A percentile compares a stretch with the other conserved stretches of the same genome.
Evolutionary conservation across 2,113 vertebrate genomes (phyloP).

Genomic region (Tachuris rubrigastra): DNA sequence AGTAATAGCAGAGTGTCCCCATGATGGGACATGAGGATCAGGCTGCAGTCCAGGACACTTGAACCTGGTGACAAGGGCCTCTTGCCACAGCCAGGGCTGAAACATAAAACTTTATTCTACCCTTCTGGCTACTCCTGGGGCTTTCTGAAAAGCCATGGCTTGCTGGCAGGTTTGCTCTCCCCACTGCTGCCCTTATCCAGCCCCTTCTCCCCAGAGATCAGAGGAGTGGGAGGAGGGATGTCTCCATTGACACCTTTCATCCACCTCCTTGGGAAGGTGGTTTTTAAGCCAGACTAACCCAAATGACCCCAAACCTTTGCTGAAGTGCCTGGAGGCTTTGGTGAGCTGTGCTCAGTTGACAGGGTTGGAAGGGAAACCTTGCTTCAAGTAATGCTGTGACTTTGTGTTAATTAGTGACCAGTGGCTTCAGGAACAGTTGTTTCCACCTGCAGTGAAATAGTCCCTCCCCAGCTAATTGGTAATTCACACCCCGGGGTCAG

Average conservation of each 20-base stretch:
- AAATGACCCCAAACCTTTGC: background rate
- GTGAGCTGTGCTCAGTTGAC: background rate
- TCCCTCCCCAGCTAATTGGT: background rate
- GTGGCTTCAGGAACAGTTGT: background rate
- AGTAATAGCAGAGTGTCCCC: background rate
- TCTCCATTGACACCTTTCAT: background rate
- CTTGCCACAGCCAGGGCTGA: rapidly evolving
- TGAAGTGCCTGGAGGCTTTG: background rate
- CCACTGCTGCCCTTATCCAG: background rate
- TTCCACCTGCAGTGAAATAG: background rate
- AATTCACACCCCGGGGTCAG: background rate
- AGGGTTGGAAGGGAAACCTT: background rate
- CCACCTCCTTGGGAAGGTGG: background rate
- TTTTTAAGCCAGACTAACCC: background rate
- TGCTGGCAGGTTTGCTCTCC: background rate
- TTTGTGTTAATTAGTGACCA: background rate
- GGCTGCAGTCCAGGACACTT: background rate
- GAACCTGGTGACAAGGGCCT: background rate
- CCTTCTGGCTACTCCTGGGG: background rate
- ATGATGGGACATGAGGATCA: rapidly evolving
- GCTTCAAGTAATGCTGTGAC: rapidly evolving
- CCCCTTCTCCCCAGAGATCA: background rate
- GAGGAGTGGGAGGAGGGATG: rapidly evolving
- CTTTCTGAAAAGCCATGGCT: background rate
- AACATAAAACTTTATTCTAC: background rate